Evolutionary conservation across 2,113 vertebrate species (phyloP), one percentile per base, ranked within the genome.

Genomic region (Protobothrops flavoviridis): DNA sequence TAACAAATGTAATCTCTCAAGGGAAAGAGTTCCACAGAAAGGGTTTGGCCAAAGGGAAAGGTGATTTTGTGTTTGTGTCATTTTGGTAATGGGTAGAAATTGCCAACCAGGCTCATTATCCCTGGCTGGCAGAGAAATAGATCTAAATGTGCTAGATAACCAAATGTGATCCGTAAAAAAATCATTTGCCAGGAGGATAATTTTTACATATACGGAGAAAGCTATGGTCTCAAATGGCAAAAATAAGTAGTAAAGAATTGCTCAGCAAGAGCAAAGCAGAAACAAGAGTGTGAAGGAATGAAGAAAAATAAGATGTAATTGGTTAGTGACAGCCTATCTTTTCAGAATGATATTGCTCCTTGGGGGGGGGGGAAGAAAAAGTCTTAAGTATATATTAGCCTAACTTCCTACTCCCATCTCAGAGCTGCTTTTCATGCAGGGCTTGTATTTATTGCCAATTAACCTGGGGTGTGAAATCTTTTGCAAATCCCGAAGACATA

Each of bases 361-460:
- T 53, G n/a, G n/a, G n/a, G n/a, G n/a, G n/a, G n/a, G 43, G 10
- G 0, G 5, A n/a, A 53, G 50, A 53, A 13, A 29, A 24, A 64
- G 8, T 33, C 15, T 81, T 56, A 56, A 26, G 39, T 43, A 91
- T 26, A 57, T 48, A 57, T 45, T 48, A 85, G 39, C 33, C 39
- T 56, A 86, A 45, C 24, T 29, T 23, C 17, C 24, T 48, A 39
- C 24, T 52, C 50, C 50, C 53, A 48, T 39, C 24, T 45, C 74
- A 26, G 20, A 26, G 24, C 23, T 7, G 0, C 15, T 85, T 91
- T 48, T 39, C 90, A 59, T 86, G 52, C 13, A 29, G 39, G 55
- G 90, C 39, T 48, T 86, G 7, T 85, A 29, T 86, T 91, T 59
- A 59, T 59, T 91, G 91, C 39, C 91, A 86, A 86, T 81, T 91